Conservation (phyloP, 2,113 vertebrate genomes). For the Balaenoptera acutorostrata region DNA sequence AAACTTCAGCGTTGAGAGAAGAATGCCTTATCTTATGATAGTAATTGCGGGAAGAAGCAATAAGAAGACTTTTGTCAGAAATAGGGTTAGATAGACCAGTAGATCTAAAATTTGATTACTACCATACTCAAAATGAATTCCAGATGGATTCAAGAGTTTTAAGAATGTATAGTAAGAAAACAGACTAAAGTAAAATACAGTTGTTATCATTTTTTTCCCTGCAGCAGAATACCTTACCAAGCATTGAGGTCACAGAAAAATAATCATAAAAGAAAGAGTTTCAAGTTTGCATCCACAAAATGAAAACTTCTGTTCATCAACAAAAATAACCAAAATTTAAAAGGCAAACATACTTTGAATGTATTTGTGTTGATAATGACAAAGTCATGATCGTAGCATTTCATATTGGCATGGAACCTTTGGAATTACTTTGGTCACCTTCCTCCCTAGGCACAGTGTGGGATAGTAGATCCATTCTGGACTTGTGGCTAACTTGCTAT, state of each 20-base stretch:
- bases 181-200: constrained; percentile 4
- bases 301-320: background rate
- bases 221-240: constrained; percentile 27
- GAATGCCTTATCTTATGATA: background rate
- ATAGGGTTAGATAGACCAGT: background rate
- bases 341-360: constrained; percentile 19
- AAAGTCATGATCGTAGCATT: background rate
- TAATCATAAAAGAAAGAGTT: constrained; percentile 16
- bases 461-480: background rate
- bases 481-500: background rate
- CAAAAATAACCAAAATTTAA: constrained; percentile 6
- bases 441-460: background rate
- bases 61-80: constrained; percentile 27
- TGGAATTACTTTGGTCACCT: background rate
- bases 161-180: constrained; percentile 26
- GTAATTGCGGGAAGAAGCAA: background rate
- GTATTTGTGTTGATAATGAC: background rate
- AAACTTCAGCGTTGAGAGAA: background rate
- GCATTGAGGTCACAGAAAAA: constrained; percentile 24
- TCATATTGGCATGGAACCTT: background rate
- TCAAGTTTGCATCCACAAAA: background rate
- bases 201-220: background rate
- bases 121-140: constrained; percentile 44
- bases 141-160: constrained; percentile 47
- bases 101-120: constrained; percentile 34